Evolutionary conservation across 2,113 vertebrate genomes (phyloP), one percentile per base, ranked within the genome.

Genomic region (Boleophthalmus pectinirostris): DNA sequence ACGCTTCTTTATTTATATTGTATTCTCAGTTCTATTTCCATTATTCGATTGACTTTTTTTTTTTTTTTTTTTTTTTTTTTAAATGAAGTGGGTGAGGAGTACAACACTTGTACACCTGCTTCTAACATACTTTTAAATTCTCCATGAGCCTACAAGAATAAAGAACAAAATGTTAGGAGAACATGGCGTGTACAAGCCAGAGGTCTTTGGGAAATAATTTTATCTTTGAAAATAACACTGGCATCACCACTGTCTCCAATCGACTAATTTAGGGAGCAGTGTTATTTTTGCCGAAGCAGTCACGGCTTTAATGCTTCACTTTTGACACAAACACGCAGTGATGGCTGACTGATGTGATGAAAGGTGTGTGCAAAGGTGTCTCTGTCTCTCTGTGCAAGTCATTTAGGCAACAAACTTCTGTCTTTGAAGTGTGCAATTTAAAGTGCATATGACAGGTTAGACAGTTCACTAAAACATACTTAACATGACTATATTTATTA

Each of bases 271-370:
- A n/a, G 33, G 29, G 3, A 38, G 61, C 33, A 38, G 61, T 64
- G 61, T 43, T 64, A 64, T 64, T 64, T 64, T 64, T 64, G 61
- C 38, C 61, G 9, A 43, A 13, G 33, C 61, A 64, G 61, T 35
- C 61, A 38, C 18, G 16, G 33, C 61, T 64, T 64, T 64, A 64
- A 64, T 64, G 61, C 29, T 21, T 64, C 33, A 38, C 18, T 38
- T 64, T 38, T 64, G 61, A 64, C 61, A 64, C 61, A 64, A 64
- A 64, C 33, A 21, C 33, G 9, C 8, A 38, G 20, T n/a, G 61
- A 64, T 38, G 29, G 61, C 61, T 43, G 33, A 43, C 8, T n/a
- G 61, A 38, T 38, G 61, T 38, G 29, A 64, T 64, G 29, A 64
- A 64, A 64, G 33, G 29, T 38, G 18, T 38, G 33, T 64, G 61